Base-by-base conservation (phyloP, 2,113 vertebrate species). In the Aphyosemion australe region DNA sequence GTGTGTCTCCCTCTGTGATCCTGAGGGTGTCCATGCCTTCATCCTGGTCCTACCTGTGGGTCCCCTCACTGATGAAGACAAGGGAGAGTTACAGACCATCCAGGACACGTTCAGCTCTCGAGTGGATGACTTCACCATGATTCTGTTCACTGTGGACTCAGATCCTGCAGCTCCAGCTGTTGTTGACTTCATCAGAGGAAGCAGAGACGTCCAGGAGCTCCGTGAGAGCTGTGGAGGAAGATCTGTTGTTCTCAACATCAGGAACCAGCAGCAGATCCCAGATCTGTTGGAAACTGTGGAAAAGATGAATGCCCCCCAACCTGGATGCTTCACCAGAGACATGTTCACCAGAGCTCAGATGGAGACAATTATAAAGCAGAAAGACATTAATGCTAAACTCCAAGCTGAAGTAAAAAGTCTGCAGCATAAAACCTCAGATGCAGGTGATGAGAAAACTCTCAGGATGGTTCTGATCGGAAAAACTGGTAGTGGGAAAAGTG, bases 401-500 rank as follows among this genome's bases (percentile, higher is more conserved):
- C 6, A 47, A 4, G 46, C 16, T 47, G 16, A 55, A 37, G 32
- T 32, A 7, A 32, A 32, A 7, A 32, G 7, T 32, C 11, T 39
- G 5, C 34, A 39, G 53, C 32, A 32, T 32, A 32, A 32, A 18
- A n/a, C 15, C 18, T 12, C 21, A 45, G 31, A 6, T 5, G 20
- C 41, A 15, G 2, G 8, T 15, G 12, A 50, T 1, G 12, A 41
- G 5, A 6, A 4, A 46, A 46, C 1, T 52, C 20, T 82, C 2
- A 72, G 71, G 46, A 68, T 82, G 0, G 75, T 72, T 5, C 34
- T 82, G 62, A 49, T 78, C 1, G 75, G 80, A 0, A 39, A 26
- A 16, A 72, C 76, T 4, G 76, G 80, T 37, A 46, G 6, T 49
- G 85, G 78, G 7, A 84, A 87, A 45, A 83, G 82, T 42, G 46